phyloP scores from a whole-genome alignment of 2,113 vertebrate species.

The Riparia riparia region DNA sequence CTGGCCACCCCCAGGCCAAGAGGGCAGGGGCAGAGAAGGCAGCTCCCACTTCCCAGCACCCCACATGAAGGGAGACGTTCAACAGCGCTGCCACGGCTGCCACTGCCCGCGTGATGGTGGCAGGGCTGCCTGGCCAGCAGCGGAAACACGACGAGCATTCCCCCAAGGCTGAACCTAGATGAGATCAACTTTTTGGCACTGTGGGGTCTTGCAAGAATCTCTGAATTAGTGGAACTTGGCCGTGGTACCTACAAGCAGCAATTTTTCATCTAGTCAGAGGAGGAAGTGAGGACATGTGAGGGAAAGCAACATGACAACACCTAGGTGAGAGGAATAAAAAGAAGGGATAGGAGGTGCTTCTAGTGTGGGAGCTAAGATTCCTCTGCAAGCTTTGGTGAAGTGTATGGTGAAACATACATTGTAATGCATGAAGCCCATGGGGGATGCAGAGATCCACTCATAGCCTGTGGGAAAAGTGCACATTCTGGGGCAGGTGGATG shows the following conservation, averaged over 20 bases:
- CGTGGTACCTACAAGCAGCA: not conserved
- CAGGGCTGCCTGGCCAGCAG: accelerated
- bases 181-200: not conserved
- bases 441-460: accelerated
- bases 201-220: not conserved
- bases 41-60: not conserved
- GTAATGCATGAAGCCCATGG: not conserved
- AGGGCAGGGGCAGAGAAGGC: no score
- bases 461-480: not conserved
- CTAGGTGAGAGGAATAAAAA: not conserved
- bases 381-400: not conserved
- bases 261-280: not conserved
- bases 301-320: accelerated
- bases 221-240: not conserved
- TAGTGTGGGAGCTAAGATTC: not conserved
- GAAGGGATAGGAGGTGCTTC: not conserved
- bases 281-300: not conserved
- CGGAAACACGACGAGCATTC: accelerated
- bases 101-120: accelerated
- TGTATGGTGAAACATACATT: not conserved
- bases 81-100: accelerated
- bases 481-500: accelerated
- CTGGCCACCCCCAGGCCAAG: accelerated
- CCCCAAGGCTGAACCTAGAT: accelerated
- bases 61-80: not conserved